phyloP scores from a whole-genome alignment of 2,113 vertebrate species.

The Syngnathoides biaculeatus region DNA sequence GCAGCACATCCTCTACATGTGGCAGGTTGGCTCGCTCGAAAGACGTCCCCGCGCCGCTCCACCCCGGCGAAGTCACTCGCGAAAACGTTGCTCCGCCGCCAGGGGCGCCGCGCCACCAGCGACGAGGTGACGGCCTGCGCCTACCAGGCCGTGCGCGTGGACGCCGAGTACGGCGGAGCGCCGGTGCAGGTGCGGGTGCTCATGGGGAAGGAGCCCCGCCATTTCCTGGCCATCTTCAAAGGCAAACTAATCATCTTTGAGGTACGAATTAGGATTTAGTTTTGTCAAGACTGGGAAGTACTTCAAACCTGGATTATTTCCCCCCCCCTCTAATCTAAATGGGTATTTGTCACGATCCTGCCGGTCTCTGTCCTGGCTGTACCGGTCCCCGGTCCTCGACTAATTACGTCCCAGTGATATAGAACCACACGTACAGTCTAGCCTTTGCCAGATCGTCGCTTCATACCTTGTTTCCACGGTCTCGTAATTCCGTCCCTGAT shows the following conservation, averaged over 20 bases:
- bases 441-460: too few species aligned
- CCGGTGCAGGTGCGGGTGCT: slow-evolving; percentile 85
- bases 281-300: neutral
- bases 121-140: slow-evolving; percentile 85
- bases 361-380: too few species aligned
- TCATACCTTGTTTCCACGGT: too few species aligned
- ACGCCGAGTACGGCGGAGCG: slow-evolving; percentile 77
- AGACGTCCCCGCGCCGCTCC: neutral
- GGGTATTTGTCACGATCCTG: too few species aligned
- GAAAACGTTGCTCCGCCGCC: neutral
- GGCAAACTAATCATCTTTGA: slow-evolving; percentile 83
- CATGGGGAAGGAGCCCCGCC: slow-evolving; percentile 87
- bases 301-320: too few species aligned
- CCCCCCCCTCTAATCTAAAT: too few species aligned
- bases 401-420: too few species aligned
- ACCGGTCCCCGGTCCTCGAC: too few species aligned
- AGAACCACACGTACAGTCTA: too few species aligned
- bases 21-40: slow-evolving; percentile 74
- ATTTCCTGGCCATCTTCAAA: slow-evolving; percentile 89
- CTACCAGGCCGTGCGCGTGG: slow-evolving; percentile 81
- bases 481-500: too few species aligned
- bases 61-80: too few species aligned
- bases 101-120: slow-evolving; percentile 83
- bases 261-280: slow-evolving; percentile 56
- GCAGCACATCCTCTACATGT: slow-evolving; percentile 87